These are phyloP conservation scores for Ameiurus melas DNA, from an alignment of 2,113 vertebrate genomes.

Conservation along the genomic window DNA sequence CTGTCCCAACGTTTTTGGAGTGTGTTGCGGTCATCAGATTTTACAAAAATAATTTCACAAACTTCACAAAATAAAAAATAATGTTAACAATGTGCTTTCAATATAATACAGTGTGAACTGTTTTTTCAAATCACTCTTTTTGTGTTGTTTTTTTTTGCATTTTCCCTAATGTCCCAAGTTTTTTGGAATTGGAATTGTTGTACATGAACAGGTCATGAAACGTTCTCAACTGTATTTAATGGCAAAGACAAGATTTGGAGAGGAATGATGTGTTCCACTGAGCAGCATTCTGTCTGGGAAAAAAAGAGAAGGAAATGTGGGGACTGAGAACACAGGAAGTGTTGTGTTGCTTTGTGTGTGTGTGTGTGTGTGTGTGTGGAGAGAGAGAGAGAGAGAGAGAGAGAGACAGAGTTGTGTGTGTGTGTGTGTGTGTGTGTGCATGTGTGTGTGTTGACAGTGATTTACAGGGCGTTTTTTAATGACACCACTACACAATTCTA, in stretches of 20 bases:
- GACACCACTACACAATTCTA: constrained; percentile 10
- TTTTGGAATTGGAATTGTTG: too few species aligned
- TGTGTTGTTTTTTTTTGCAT: too few species aligned
- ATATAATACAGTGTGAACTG: too few species aligned
- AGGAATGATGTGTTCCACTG: constrained; percentile 21
- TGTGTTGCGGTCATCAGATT: too few species aligned
- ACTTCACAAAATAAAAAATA: too few species aligned
- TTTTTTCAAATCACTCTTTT: too few species aligned
- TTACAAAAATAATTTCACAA: too few species aligned
- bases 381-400: not conserved
- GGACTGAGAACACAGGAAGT: not conserved
- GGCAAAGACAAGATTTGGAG: not conserved
- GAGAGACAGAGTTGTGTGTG: not conserved
- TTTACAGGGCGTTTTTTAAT: constrained; percentile 30
- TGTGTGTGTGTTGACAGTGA: constrained; percentile 26
- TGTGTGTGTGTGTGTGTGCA: not conserved
- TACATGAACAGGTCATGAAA: not conserved
- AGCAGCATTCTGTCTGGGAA: not conserved
- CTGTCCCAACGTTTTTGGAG: too few species aligned
- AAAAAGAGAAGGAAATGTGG: not conserved
- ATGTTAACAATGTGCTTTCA: too few species aligned
- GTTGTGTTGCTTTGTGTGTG: not conserved
- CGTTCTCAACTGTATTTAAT: constrained; percentile 12
- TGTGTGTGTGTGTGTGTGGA: constrained; percentile 8
- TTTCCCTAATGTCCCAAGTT: too few species aligned